Evolutionary conservation across 2,113 vertebrate species (phyloP).

Genomic region (Ceratotherium simum): DNA sequence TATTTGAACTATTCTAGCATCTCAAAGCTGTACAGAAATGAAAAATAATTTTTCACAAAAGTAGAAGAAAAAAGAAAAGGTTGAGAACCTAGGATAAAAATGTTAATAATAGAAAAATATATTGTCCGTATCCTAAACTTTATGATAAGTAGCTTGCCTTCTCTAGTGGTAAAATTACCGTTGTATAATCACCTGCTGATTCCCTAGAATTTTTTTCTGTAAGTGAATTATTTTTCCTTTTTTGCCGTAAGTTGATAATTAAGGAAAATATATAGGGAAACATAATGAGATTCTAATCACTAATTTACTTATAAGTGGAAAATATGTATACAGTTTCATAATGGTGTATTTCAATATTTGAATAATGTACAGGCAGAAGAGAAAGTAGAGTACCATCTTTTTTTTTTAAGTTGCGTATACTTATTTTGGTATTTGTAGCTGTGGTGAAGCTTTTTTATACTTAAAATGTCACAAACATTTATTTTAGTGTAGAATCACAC

Average conservation of each 20-base stretch:
- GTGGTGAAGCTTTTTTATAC: neutral
- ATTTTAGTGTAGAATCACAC: conserved; percentile 20
- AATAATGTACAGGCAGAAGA: conserved; percentile 23
- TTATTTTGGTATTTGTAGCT: conserved; percentile 29
- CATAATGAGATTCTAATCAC: neutral
- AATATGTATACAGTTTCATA: neutral
- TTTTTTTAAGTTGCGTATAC: neutral
- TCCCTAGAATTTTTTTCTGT: conserved; percentile 19
- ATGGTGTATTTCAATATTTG: conserved; percentile 18
- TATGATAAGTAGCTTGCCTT: neutral
- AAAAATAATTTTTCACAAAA: conserved; percentile 43
- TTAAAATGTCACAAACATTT: conserved; percentile 32
- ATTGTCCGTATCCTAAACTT: conserved; percentile 18
- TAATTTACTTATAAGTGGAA: conserved; percentile 36
- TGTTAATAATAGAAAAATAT: neutral
- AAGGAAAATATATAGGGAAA: conserved; percentile 27
- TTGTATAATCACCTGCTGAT: conserved; percentile 1
- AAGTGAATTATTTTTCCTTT: conserved; percentile 26
- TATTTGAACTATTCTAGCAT: neutral
- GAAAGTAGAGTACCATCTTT: neutral
- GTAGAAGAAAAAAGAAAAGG: neutral
- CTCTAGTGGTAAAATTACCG: neutral
- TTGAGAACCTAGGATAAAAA: neutral
- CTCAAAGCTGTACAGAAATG: neutral
- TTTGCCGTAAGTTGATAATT: conserved; percentile 30